phyloP scores from a whole-genome alignment of 2,888 invertebrate species.

The Machimus rusticus region DNA sequence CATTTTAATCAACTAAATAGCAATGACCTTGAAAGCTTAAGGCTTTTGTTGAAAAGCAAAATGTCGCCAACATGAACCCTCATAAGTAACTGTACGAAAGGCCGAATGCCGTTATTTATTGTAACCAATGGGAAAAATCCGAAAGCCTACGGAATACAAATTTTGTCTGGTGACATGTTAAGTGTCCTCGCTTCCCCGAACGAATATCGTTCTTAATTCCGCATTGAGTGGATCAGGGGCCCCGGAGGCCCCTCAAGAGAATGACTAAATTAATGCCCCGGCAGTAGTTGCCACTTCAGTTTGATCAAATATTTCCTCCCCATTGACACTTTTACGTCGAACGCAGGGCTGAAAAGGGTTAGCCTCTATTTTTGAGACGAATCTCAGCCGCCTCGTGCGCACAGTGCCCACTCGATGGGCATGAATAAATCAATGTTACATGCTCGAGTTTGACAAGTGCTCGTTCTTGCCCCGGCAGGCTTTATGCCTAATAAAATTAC shows the following conservation, averaged over 20 bases:
- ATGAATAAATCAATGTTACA: conserved; percentile 26
- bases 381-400: background rate
- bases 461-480: background rate
- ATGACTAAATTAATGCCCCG: background rate
- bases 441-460: conserved; percentile 19
- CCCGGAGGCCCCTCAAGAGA: background rate
- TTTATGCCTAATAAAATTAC: conserved; percentile 30
- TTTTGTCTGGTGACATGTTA: background rate
- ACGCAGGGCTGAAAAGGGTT: background rate
- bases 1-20: background rate
- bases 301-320: background rate
- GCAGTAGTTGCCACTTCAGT: background rate
- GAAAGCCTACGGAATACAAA: background rate
- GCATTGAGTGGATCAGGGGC: background rate
- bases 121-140: background rate
- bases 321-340: background rate
- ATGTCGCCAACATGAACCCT: background rate
- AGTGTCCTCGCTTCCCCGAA: background rate
- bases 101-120: background rate
- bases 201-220: background rate
- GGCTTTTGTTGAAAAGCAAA: background rate
- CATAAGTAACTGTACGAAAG: background rate
- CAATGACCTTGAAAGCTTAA: background rate
- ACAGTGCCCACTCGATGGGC: background rate
- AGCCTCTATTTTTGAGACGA: background rate